Base-by-base conservation (phyloP, 2,113 vertebrate genomes). In the Eidolon helvum region DNA sequence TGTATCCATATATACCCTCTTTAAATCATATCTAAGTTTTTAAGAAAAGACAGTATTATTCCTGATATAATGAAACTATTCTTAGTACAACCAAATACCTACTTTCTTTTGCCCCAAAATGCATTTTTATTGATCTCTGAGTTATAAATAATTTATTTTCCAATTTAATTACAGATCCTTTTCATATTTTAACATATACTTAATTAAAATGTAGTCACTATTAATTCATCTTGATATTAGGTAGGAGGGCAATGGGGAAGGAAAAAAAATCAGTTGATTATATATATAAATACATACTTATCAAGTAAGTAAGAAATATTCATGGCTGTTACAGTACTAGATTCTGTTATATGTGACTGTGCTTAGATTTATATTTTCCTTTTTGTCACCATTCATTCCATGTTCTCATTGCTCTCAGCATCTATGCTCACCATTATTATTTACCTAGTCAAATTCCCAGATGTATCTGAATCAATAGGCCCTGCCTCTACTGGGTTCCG, bases 141-240 rank as follows among this genome's bases (percentile, higher is more conserved):
- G 18, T n/a, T 75, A 40, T 69, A 86, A 95, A 45, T n/a, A 1
- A 30, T 50, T 92, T 65, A 57, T 83, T 96, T 85, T 90, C 35
- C 63, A 71, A 24, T 90, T 63, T 78, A 71, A 48, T 68, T 16
- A 89, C 0, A 61, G 35, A 59, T 15, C 15, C 5, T 40, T 16
- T 66, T 79, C 22, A 65, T 65, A 84, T 69, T 78, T 66, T 72
- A 72, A 55, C 38, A 15, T 48, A 43, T 35, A 18, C 12, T 63
- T 15, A 79, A 87, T 82, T 87, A 75, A 10, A 43, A 19, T 53
- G 18, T 40, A 38, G 43, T 26, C 18, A 77, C 18, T 43, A 45
- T 59, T 55, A 77, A 19, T 28, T 19, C 28, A 53, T 4, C 9
- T 78, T 74, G 30, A 38, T 74, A 18, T 75, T 61, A 87, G 1